These are phyloP conservation scores for Sorex araneus DNA, from an alignment of 2,113 vertebrate genomes.

Conservation along the genomic window DNA sequence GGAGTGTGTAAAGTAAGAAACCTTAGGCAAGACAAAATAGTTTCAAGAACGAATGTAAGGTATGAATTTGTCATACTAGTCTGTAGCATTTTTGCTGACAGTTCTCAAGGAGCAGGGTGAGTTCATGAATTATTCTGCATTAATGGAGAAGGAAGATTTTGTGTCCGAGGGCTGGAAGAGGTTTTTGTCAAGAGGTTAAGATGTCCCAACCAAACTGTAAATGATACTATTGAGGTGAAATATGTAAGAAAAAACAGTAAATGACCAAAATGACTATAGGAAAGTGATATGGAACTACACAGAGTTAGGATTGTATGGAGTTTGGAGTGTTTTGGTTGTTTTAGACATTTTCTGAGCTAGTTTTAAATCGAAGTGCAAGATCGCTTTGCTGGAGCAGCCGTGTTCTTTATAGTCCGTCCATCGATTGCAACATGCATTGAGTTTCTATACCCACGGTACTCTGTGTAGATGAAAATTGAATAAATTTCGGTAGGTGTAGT, in stretches of 20 bases:
- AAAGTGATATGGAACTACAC: neutral
- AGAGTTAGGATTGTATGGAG: slow-evolving; percentile 3
- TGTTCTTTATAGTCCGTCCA: neutral
- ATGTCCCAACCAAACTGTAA: neutral
- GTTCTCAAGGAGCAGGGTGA: neutral
- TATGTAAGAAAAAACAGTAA: neutral
- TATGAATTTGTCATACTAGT: neutral
- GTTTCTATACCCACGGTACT: neutral
- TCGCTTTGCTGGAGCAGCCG: neutral
- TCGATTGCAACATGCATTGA: neutral
- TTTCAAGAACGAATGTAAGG: neutral
- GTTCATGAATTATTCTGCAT: neutral
- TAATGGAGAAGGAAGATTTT: neutral
- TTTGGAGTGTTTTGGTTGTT: neutral
- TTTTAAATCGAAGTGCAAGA: neutral
- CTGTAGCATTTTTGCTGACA: neutral
- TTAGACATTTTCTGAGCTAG: neutral
- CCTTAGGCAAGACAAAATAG: neutral
- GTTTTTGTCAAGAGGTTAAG: neutral
- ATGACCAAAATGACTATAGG: neutral
- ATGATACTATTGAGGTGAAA: neutral
- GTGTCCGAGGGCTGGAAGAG: neutral
- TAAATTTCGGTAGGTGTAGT: neutral
- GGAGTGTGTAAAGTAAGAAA: neutral
- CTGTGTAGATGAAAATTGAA: neutral